A percentile compares a stretch with the other conserved stretches of the same genome.
Conservation (phyloP, 37 sponge, comb jelly and placozoan genomes). For the Lycopodina hypogea region DNA sequence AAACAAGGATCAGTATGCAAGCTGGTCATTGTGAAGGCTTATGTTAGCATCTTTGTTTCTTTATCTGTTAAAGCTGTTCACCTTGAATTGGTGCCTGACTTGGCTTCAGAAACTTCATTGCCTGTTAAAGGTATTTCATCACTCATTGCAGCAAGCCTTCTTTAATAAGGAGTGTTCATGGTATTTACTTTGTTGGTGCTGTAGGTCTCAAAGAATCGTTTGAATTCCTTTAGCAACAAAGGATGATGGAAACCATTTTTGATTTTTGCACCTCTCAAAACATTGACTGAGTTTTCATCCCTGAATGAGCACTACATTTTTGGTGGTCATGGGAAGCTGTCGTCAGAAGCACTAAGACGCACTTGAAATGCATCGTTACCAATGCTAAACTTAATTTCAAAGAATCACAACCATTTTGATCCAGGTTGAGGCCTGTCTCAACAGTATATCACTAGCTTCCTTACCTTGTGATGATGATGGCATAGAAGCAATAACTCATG, state of each 20-base stretch:
- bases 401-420: too few species aligned
- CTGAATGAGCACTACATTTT: too few species aligned
- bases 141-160: constrained; percentile 36
- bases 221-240: neutral
- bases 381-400: too few species aligned
- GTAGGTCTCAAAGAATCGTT: neutral
- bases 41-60: constrained; percentile 35
- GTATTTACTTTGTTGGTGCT: constrained; percentile 33
- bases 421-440: too few species aligned
- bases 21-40: constrained; percentile 16
- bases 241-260: neutral
- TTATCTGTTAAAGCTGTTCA: constrained; percentile 50
- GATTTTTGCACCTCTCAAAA: constrained; percentile 9
- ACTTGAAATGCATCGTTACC: neutral
- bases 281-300: too few species aligned
- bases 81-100: constrained; percentile 34
- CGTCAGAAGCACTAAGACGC: neutral
- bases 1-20: constrained; percentile 13
- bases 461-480: too few species aligned
- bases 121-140: constrained; percentile 28
- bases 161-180: constrained; percentile 49
- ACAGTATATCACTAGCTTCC: too few species aligned
- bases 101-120: constrained; percentile 33
- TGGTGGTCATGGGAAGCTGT: constrained; percentile 5
- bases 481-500: too few species aligned